These are phyloP conservation scores for Hydractinia symbiolongicarpus DNA, from an alignment of 30 jellyfish, hydroid and myxozoan species.

Conservation along the genomic window DNA sequence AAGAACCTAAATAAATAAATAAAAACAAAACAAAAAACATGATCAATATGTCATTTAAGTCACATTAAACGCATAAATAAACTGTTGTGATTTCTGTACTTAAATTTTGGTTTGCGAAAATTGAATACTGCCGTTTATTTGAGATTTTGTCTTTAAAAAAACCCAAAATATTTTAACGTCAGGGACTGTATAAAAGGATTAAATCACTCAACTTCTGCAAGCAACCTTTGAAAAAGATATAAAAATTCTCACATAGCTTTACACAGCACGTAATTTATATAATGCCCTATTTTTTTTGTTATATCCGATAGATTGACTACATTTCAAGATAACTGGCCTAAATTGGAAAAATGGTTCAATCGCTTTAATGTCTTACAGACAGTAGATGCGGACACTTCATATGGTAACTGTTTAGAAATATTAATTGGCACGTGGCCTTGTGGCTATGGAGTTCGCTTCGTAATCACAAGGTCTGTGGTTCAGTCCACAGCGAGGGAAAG, in stretches of 20 bases:
- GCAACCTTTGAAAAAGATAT: not conserved
- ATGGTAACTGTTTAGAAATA: conserved; percentile 31
- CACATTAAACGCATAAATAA: too few species aligned
- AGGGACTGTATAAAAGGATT: too few species aligned
- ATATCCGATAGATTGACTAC: conserved; percentile 41
- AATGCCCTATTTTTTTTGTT: not conserved
- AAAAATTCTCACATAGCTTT: too few species aligned
- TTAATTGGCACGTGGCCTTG: too few species aligned
- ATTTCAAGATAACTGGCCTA: conserved; percentile 85
- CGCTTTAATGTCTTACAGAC: conserved; percentile 50
- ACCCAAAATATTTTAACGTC: too few species aligned
- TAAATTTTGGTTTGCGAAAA: not conserved
- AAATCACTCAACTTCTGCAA: too few species aligned
- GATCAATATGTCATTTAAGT: not conserved
- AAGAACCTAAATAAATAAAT: not conserved
- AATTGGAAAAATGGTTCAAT: conserved; percentile 86
- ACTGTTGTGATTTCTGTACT: too few species aligned
- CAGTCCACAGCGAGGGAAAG: too few species aligned
- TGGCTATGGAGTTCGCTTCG: too few species aligned
- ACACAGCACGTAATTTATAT: too few species aligned
- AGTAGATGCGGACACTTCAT: conserved; percentile 48
- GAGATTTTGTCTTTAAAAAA: not conserved
- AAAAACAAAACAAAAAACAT: not conserved
- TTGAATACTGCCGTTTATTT: not conserved
- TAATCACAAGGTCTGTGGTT: too few species aligned